A percentile compares a stretch with the other conserved stretches of the same genome.
phyloP scores from a whole-genome alignment of 2,113 vertebrate genomes.

The Zosterops borbonicus region DNA sequence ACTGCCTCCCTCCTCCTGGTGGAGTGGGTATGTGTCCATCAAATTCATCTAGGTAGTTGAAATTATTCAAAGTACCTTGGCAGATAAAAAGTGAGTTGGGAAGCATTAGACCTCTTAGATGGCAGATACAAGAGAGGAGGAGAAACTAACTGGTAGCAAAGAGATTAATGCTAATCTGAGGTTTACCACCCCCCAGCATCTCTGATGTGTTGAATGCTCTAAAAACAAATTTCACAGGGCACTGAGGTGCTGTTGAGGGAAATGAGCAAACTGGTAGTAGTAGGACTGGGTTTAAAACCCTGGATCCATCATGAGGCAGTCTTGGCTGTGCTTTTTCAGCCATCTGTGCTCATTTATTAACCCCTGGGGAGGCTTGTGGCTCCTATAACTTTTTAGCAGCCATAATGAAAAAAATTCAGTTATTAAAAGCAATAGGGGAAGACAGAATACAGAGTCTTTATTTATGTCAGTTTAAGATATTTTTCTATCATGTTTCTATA shows the following conservation, averaged over 20 bases:
- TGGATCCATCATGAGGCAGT: background rate
- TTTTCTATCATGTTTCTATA: background rate
- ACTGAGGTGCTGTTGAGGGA: background rate
- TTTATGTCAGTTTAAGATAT: background rate
- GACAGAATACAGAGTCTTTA: background rate
- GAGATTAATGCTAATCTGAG: background rate
- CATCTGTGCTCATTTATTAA: background rate
- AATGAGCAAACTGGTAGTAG: background rate
- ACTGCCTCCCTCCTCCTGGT: background rate
- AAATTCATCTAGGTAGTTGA: background rate
- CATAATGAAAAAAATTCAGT: background rate
- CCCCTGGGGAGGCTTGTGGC: accelerated
- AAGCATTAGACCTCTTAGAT: background rate
- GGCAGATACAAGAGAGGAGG: background rate
- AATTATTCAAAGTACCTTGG: background rate
- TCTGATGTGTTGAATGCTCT: background rate
- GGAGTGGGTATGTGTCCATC: background rate
- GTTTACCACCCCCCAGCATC: background rate
- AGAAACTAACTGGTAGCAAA: background rate
- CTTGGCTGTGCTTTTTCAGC: background rate
- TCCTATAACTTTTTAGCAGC: background rate
- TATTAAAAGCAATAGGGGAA: background rate
- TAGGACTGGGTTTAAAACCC: background rate
- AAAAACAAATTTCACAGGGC: background rate
- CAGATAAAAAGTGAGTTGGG: background rate